Evolutionary conservation across 2,888 invertebrate genomes (phyloP).

Genomic region (Raillietiella orientalis): DNA sequence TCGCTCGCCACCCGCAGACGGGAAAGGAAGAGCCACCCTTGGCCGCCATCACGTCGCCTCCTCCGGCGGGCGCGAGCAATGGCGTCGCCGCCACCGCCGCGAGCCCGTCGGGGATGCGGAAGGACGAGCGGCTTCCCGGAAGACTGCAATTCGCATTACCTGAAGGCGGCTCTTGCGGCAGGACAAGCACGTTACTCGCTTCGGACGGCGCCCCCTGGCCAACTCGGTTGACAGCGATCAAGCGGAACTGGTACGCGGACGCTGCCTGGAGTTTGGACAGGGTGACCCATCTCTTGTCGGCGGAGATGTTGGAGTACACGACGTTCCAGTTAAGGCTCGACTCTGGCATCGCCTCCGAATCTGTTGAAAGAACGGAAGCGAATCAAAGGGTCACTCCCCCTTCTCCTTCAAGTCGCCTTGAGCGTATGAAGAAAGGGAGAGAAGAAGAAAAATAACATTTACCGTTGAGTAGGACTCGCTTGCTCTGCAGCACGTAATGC

Average conservation of each 20-base stretch:
- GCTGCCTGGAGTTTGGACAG: slow-evolving; percentile 68
- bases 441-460: background rate
- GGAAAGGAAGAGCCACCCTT: too few species aligned
- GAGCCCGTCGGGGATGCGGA: too few species aligned
- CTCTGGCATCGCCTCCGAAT: slow-evolving; percentile 58
- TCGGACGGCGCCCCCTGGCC: slow-evolving; percentile 76
- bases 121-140: slow-evolving; percentile 75
- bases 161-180: slow-evolving; percentile 44
- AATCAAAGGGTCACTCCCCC: too few species aligned
- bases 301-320: slow-evolving; percentile 49
- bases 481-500: slow-evolving; percentile 61
- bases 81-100: too few species aligned
- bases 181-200: slow-evolving; percentile 53
- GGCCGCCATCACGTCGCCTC: too few species aligned
- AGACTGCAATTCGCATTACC: background rate
- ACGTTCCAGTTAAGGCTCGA: slow-evolving; percentile 60
- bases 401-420: too few species aligned
- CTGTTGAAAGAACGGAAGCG: too few species aligned
- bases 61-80: too few species aligned
- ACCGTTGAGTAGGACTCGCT: background rate
- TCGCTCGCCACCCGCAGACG: too few species aligned
- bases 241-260: slow-evolving; percentile 76
- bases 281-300: slow-evolving; percentile 38
- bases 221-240: slow-evolving; percentile 83
- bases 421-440: too few species aligned